Conservation (phyloP, 2,113 vertebrate genomes). For the Ellobius talpinus region DNA sequence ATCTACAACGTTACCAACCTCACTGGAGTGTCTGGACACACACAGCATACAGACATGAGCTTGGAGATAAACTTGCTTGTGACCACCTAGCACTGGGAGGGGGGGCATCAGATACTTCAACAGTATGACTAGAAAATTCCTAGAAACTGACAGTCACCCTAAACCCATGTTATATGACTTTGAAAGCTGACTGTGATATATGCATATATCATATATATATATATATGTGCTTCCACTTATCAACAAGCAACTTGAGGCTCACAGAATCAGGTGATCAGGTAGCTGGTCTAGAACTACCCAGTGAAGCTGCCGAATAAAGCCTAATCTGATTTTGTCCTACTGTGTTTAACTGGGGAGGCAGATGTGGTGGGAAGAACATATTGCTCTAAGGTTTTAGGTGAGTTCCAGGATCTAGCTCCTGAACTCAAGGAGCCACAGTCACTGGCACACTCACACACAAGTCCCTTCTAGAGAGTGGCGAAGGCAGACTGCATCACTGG, state of each 20-base stretch:
- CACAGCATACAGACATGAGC: background rate
- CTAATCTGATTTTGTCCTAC: background rate
- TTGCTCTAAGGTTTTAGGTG: background rate
- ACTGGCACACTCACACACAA: background rate
- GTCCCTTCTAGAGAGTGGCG: background rate
- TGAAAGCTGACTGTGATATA: background rate
- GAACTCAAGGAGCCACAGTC: background rate
- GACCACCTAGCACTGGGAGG: accelerated
- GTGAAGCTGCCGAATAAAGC: background rate
- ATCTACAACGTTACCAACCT: background rate
- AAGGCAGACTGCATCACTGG: background rate
- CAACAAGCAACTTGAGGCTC: background rate
- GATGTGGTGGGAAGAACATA: background rate
- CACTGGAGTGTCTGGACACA: background rate
- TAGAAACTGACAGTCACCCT: background rate
- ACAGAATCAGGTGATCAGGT: slow-evolving; percentile 24
- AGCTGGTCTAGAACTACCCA: background rate
- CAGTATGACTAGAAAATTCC: background rate
- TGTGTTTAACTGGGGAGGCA: background rate
- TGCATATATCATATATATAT: no score
- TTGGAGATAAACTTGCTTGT: background rate
- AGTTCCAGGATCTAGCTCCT: background rate
- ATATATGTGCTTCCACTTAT: background rate
- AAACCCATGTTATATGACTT: background rate
- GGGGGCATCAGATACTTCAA: background rate